Base-by-base conservation (phyloP, 2,797 vertebrate species). In the Novumbra hubbsi region DNA sequence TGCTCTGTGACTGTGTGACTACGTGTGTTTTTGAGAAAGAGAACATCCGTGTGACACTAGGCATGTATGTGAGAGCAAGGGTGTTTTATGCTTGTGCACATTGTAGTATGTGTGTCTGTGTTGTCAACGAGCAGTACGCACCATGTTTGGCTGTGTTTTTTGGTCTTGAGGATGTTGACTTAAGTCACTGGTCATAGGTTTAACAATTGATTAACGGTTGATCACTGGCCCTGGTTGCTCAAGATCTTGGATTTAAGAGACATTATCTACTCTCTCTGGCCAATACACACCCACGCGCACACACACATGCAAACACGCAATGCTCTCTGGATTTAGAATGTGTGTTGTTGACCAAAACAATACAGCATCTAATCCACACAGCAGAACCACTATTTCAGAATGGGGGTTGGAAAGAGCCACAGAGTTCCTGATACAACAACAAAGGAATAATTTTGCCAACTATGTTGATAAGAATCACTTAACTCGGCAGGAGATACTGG, bases 121-220 rank as follows among this genome's bases (percentile, higher is more conserved):
- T 73, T 57, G 32, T 19, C 21, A 73, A 64, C 55, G 49, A 72
- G 48, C 66, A 49, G 52, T 67, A 78, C 48, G 80, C 71, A 72
- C 79, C 78, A 45, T 69, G 68, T 70, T 69, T 9, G 64, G 71
- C 38, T 66, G 64, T 76, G 76, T 74, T 74, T 68, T 62, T 50
- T 49, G 72, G 81, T 85, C 79, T 76, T 75, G 63, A 50, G 79
- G 83, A 63, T 88, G 85, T 89, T 89, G 87, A 86, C 81, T 67
- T 80, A 86, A 87, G 82, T 88, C 83, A 71, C 81, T 68, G 75
- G 73, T 76, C 77, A n/a, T 80, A 84, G 86, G 81, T 92, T 89
- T 89, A 89, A 90, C 85, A 88, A 86, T 90, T 65, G 80, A 89
- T 91, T 89, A 90, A 85, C 88, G 85, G 79, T 85, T 82, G 80